A percentile compares a stretch with the other conserved stretches of the same genome.
Conservation (phyloP, 2,888 invertebrate genomes). For the Tubiluchus corallicola region DNA sequence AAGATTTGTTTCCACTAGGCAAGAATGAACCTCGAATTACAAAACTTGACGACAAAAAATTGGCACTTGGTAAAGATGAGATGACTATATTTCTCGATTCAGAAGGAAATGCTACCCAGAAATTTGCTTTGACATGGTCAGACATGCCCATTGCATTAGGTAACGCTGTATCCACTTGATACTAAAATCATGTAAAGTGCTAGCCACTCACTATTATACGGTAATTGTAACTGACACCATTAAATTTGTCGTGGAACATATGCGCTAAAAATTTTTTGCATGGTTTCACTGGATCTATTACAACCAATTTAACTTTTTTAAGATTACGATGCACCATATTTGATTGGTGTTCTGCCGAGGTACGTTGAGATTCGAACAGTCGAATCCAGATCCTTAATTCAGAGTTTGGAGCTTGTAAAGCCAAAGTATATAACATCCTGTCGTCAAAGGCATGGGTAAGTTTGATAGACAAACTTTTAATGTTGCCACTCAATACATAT, state of each 20-base stretch:
- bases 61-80: conserved; percentile 67
- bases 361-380: conserved; percentile 68
- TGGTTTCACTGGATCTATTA: conserved; percentile 10
- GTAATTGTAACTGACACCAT: too few relatives aligned
- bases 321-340: conserved; percentile 85
- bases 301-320: conserved; percentile 14
- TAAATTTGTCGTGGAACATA: neutral
- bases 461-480: too few relatives aligned
- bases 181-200: too few relatives aligned
- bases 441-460: conserved; percentile 23
- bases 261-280: neutral
- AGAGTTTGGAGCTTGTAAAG: conserved; percentile 46
- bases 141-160: conserved; percentile 51
- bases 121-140: conserved; percentile 56
- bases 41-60: conserved; percentile 23
- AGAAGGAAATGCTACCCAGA: conserved; percentile 44
- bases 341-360: conserved; percentile 62
- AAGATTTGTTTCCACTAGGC: conserved; percentile 68
- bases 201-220: too few relatives aligned
- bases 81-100: conserved; percentile 68
- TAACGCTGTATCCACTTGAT: too few relatives aligned
- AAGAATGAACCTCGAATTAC: conserved; percentile 48
- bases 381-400: conserved; percentile 58
- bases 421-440: conserved; percentile 15
- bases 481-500: too few relatives aligned